Conservation (phyloP, 2,797 vertebrate genomes). For the Danio kyathit region DNA sequence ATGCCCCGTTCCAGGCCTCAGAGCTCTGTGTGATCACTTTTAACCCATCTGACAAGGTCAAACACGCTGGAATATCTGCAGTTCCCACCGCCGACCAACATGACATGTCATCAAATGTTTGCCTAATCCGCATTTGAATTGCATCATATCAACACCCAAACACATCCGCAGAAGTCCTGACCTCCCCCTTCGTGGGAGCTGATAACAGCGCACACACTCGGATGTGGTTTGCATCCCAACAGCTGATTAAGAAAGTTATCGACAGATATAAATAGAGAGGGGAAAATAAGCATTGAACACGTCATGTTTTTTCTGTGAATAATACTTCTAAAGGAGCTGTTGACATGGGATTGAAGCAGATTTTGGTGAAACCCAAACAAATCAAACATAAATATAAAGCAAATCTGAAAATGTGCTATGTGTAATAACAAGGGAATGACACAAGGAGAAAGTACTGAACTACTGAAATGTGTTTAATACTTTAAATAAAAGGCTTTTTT, state of each 20-base stretch:
- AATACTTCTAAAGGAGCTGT: too few relatives aligned
- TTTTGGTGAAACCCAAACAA: too few relatives aligned
- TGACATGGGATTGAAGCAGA: too few relatives aligned
- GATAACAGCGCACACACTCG: slow-evolving; percentile 40
- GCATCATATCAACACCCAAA: slow-evolving; percentile 51
- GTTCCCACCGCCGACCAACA: slow-evolving; percentile 13
- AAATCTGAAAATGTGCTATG: too few relatives aligned
- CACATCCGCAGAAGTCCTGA: slow-evolving; percentile 49
- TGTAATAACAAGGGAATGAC: too few relatives aligned
- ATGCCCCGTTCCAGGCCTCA: slow-evolving; percentile 30
- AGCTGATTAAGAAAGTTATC: slow-evolving; percentile 22
- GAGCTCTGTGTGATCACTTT: slow-evolving; percentile 24
- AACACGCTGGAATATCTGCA: background rate
- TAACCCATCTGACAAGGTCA: slow-evolving; percentile 37
- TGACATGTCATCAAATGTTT: slow-evolving; percentile 45
- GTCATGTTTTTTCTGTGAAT: too few relatives aligned
- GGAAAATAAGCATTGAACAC: too few relatives aligned
- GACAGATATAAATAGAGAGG: background rate
- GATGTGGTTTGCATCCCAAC: slow-evolving; percentile 6
- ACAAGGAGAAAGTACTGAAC: too few relatives aligned
- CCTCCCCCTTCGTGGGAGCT: slow-evolving; percentile 35
- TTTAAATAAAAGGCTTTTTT: too few relatives aligned
- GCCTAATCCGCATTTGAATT: slow-evolving; percentile 53
- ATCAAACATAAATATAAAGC: too few relatives aligned
- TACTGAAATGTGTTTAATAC: too few relatives aligned